phyloP scores from a whole-genome alignment of 2,888 invertebrate species.

The Apotomis capreana region DNA sequence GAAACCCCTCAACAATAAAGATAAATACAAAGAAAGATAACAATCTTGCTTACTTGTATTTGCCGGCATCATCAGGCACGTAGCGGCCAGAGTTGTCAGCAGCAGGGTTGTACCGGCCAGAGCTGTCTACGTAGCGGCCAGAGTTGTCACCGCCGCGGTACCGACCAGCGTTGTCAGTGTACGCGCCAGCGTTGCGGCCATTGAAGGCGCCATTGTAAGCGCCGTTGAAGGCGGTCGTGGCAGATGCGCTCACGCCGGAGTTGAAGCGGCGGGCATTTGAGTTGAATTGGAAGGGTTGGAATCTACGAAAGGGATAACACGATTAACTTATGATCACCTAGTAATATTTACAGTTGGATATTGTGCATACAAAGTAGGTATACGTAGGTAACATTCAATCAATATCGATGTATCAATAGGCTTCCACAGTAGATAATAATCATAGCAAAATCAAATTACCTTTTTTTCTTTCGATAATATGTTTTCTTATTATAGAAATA shows the following conservation, averaged over 20 bases:
- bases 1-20: too few species aligned
- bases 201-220: conserved; percentile 45
- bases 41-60: conserved; percentile 64
- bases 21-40: too few species aligned
- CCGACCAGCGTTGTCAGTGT: conserved; percentile 42
- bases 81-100: conserved; percentile 59
- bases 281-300: conserved; percentile 52
- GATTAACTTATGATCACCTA: too few species aligned
- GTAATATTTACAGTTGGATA: too few species aligned
- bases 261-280: conserved; percentile 45
- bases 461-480: too few species aligned
- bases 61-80: conserved; percentile 63
- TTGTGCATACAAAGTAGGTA: too few species aligned
- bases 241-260: conserved; percentile 49
- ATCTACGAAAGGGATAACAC: conserved; percentile 43
- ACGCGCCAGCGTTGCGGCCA: conserved; percentile 42
- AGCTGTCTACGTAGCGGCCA: conserved; percentile 52
- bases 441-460: too few species aligned
- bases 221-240: conserved; percentile 49
- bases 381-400: too few species aligned
- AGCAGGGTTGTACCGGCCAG: conserved; percentile 52
- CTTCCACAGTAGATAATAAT: too few species aligned
- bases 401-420: too few species aligned
- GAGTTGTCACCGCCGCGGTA: conserved; percentile 56
- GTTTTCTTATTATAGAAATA: too few species aligned